Base-by-base conservation (phyloP, 2,797 vertebrate genomes). In the Melanogrammus aeglefinus region DNA sequence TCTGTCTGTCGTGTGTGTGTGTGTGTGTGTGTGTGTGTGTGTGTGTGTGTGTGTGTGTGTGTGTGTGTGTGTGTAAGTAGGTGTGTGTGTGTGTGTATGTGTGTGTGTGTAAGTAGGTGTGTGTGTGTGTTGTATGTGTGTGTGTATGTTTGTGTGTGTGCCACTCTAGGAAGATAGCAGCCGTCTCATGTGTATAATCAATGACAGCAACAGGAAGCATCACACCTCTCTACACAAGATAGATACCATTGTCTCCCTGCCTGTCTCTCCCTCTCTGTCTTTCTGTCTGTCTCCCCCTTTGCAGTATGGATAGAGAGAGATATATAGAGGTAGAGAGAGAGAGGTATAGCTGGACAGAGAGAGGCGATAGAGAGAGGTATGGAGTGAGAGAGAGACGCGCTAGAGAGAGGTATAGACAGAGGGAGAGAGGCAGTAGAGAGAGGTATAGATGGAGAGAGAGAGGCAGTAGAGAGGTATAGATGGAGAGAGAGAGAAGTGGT, bases 181-280 rank as follows among this genome's bases (percentile, higher is more conserved):
- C 36, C 77, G 57, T 87, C 87, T 85, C 70, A 74, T 84, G 84
- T 80, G 88, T 77, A 80, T 72, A 72, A 74, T 71, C 36, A 1
- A 44, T 82, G 83, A 84, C 78, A 84, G 73, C 74, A 77, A 83
- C 78, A 82, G 77, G 78, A 90, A 83, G 80, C 27, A 80, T 63
- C 35, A 76, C 69, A 82, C 75, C 76, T 83, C 76, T 73, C 63
- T 69, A 73, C 69, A 84, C 85, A 81, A 38, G 77, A 57, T n/a
- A 81, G 80, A 83, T 66, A 81, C 76, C 74, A 71, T 21, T 71
- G 77, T 81, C 33, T 75, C 70, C 70, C 29, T 8, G 4, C 18
- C 70, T 70, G 69, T 31, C 70, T 71, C 69, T 1, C 13, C 27
- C 69, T 33, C 3, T 71, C 69, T 31, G 24, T 71, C 69, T 72